Base-by-base conservation (phyloP, 1,140 invertebrate species). In the Macrobrachium nipponense region DNA sequence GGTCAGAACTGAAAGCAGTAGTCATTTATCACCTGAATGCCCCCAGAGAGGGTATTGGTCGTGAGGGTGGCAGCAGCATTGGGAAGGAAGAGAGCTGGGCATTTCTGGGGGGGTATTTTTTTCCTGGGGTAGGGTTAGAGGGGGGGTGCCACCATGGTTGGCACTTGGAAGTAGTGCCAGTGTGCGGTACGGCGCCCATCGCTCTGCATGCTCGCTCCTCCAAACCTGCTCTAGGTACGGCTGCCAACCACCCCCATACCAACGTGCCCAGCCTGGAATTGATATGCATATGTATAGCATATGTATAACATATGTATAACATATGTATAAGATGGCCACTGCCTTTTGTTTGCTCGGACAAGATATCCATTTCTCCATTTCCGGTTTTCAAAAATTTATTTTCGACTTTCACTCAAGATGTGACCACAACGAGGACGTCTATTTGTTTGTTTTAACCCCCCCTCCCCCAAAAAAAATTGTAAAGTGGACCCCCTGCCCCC, bases 201-300 rank as follows among this genome's bases (percentile, higher is more conserved):
- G 77, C 84, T 86, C 84, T 86, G 84, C 84, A 86, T 61, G 78
- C 68, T n/a, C 84, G 75, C 36, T 75, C 77, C 84, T 86, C 84
- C 61, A 51, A 51, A 68, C 84, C 78, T 86, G 84, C 68, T 86
- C 84, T 80, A 86, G 84, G 84, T 86, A 86, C 77, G 84, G 75
- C 62, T 58, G 70, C 75, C n/a, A n/a, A 18, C 60, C 51, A 5
- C 14, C 66, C 12, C 11, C 64, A 14, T 20, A 43, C 5, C 36
- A 14, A 15, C 17, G 36, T 4, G 11, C 6, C 64, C 44, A 64
- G 5, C 51, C 11, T 11, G 10, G 36, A 36, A 8, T 44, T 51
- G 4, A 58, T 23, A 51, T 59, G 5, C 36, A 27, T 60, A 60
- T 27, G 77, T 8, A 51, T 51, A 12, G 5, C 12, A 12, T 51